These are phyloP conservation scores for Pectinophora gossypiella DNA, from an alignment of 1,140 invertebrate species.

Conservation along the genomic window DNA sequence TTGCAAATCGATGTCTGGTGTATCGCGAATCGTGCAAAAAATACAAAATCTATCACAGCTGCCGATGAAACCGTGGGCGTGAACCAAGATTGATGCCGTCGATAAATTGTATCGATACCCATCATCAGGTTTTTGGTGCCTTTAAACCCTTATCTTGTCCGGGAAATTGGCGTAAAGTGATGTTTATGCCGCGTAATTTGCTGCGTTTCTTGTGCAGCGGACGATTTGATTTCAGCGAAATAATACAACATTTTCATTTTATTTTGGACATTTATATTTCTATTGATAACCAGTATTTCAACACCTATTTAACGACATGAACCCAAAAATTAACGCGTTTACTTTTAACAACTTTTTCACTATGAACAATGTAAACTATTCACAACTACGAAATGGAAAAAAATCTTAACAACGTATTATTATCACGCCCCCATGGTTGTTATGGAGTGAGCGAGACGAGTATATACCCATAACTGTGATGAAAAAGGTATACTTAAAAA, in stretches of 20 bases:
- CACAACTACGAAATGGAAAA: background rate
- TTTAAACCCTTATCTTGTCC: no score
- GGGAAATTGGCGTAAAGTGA: no score
- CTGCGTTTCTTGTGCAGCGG: no score
- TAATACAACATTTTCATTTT: no score
- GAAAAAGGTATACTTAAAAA: no score
- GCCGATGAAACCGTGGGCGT: constrained; percentile 18
- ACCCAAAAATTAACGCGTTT: background rate
- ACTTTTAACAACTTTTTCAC: background rate
- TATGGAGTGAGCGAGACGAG: background rate
- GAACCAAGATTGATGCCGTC: background rate
- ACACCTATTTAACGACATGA: no score
- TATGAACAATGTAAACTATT: background rate
- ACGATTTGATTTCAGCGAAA: no score
- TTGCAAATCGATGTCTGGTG: constrained; percentile 50
- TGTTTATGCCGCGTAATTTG: no score
- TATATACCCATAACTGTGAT: no score
- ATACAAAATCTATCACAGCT: constrained; percentile 49
- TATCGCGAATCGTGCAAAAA: constrained; percentile 38
- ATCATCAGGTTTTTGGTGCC: background rate
- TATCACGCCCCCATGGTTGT: background rate
- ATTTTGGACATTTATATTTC: no score
- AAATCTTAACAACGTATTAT: background rate
- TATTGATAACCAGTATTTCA: no score
- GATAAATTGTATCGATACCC: background rate